Evolutionary conservation across 2,888 invertebrate genomes (phyloP).

Genomic region (Deladenus siricidicola): DNA sequence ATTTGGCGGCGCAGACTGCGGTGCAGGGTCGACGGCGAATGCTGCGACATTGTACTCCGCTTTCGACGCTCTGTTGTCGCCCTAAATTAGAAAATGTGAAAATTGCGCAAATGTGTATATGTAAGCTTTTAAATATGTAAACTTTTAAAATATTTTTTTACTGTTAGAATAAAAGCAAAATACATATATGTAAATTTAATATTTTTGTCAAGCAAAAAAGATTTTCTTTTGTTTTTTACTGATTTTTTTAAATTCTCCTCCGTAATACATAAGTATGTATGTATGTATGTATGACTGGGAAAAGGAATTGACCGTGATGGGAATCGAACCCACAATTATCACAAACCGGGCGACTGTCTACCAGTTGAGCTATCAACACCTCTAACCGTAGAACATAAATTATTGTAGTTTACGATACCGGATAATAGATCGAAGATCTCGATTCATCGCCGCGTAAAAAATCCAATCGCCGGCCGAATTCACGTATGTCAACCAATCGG

Average conservation of each 20-base stretch:
- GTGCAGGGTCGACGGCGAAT: conserved; percentile 41
- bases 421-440: conserved; percentile 48
- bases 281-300: too few relatives aligned
- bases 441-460: conserved; percentile 50
- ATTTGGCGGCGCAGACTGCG: conserved; percentile 41
- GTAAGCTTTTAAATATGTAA: neutral
- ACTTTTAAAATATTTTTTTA: neutral
- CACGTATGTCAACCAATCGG: conserved; percentile 45
- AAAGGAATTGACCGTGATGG: too few relatives aligned
- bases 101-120: neutral
- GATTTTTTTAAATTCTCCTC: too few relatives aligned
- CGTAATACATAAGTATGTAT: too few relatives aligned
- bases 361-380: neutral
- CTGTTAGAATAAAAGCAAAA: neutral
- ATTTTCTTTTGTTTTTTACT: too few relatives aligned
- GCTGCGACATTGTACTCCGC: conserved; percentile 49
- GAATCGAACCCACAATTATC: too few relatives aligned
- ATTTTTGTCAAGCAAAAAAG: too few relatives aligned
- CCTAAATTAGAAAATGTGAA: conserved; percentile 24
- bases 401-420: conserved; percentile 32
- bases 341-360: too few relatives aligned
- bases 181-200: neutral
- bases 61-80: conserved; percentile 49
- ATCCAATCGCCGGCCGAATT: conserved; percentile 51
- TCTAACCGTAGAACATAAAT: too few relatives aligned